These are phyloP conservation scores for Microcaecilia unicolor DNA, from an alignment of 2,797 vertebrate genomes.

Conservation along the genomic window DNA sequence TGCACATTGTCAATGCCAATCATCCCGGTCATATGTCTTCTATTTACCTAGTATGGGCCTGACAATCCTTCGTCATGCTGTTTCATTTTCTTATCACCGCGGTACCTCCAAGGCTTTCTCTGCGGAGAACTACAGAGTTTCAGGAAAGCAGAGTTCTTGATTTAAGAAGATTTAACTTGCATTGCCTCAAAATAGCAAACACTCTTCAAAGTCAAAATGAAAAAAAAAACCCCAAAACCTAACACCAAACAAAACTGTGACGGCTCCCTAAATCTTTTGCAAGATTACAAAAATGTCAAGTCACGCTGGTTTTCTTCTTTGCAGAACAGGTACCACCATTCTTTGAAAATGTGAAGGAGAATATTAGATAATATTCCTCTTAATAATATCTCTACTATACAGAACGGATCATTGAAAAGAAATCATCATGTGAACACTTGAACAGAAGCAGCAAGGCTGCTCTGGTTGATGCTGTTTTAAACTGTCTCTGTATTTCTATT, in stretches of 20 bases:
- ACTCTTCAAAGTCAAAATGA: background rate
- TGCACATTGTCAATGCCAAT: conserved; percentile 51
- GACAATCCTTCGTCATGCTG: conserved; percentile 37
- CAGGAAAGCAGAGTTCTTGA: background rate
- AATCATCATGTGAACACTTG: too few species aligned
- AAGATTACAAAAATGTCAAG: too few species aligned
- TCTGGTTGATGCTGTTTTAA: background rate
- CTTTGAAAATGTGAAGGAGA: too few species aligned
- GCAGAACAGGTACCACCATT: too few species aligned
- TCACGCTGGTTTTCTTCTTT: too few species aligned
- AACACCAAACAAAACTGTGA: too few species aligned
- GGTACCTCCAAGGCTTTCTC: conserved; percentile 33
- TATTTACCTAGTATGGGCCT: conserved; percentile 40
- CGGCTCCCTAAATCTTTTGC: too few species aligned
- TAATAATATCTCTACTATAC: fast-evolving
- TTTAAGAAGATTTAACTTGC: background rate
- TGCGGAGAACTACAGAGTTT: background rate
- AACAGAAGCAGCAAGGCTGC: background rate
- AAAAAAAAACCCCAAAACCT: background rate
- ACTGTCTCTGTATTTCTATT: background rate
- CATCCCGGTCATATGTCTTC: conserved; percentile 65
- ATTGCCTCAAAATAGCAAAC: background rate
- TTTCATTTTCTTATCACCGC: conserved; percentile 51
- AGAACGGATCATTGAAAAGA: background rate
- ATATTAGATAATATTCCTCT: too few species aligned